A percentile compares a stretch with the other conserved stretches of the same genome.
These are phyloP conservation scores for Homarus americanus DNA, from an alignment of 1,140 invertebrate species.

Conservation along the genomic window DNA sequence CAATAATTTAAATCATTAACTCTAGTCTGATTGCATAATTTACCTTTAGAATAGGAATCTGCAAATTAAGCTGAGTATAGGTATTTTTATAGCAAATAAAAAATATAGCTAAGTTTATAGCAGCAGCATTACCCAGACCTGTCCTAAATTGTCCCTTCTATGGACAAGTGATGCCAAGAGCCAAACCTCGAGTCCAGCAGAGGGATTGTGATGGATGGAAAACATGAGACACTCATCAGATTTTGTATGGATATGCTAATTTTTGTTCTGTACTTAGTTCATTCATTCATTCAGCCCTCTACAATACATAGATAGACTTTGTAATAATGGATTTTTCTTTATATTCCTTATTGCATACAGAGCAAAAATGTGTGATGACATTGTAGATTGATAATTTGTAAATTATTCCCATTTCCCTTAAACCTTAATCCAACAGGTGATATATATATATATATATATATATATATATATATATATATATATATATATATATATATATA, in stretches of 20 bases:
- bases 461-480: no score
- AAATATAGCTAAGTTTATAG: constrained; percentile 21
- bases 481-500: no score
- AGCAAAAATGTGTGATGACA: not conserved
- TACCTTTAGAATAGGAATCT: constrained; percentile 24
- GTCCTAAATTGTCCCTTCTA: constrained; percentile 26
- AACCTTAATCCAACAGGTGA: no score
- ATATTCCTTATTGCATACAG: constrained; percentile 18
- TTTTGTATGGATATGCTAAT: constrained; percentile 29
- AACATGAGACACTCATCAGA: constrained; percentile 10
- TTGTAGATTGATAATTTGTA: not conserved
- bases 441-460: no score
- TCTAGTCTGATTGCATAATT: constrained; percentile 43
- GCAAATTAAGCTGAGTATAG: constrained; percentile 19
- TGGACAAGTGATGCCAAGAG: not conserved
- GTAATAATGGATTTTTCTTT: constrained; percentile 44
- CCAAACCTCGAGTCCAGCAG: constrained; percentile 32
- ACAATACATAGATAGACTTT: constrained; percentile 71
- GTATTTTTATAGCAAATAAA: constrained; percentile 45
- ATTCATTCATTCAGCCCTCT: constrained; percentile 69
- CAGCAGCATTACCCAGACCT: constrained; percentile 20
- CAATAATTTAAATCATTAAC: not conserved
- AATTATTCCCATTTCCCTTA: no score
- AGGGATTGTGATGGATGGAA: constrained; percentile 49
- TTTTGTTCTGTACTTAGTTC: constrained; percentile 67